phyloP scores from a whole-genome alignment of 2,113 vertebrate species.

The Sorex fumeus region DNA sequence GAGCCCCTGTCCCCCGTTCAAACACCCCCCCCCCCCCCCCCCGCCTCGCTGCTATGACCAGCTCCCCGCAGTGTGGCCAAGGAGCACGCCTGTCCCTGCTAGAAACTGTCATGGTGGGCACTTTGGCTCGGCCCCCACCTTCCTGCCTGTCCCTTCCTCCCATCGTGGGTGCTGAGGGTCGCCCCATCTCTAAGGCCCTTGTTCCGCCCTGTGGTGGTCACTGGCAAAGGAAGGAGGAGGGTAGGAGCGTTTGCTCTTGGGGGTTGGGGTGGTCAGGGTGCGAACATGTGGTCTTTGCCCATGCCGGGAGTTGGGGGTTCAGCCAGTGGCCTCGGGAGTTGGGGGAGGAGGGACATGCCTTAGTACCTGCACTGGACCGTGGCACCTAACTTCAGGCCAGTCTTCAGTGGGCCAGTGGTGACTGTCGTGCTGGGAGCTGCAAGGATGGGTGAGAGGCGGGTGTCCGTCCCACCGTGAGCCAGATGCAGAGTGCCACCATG shows the following conservation, averaged over 20 bases:
- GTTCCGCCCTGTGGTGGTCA: background rate
- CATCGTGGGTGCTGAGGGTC: background rate
- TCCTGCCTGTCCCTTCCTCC: background rate
- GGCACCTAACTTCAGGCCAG: background rate
- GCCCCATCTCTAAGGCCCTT: background rate
- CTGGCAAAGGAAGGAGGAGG: background rate
- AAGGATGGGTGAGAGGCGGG: background rate
- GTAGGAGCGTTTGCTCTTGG: background rate
- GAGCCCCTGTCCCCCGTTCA: too few species aligned
- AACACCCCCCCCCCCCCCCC: too few species aligned
- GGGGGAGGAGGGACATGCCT: background rate
- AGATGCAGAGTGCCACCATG: background rate
- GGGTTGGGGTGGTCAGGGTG: background rate
- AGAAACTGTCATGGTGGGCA: too few species aligned
- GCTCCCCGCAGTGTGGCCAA: too few species aligned
- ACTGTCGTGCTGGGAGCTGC: fast-evolving
- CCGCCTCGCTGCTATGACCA: too few species aligned
- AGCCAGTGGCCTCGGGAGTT: too few species aligned
- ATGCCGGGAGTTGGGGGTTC: too few species aligned
- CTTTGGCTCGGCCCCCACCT: too few species aligned
- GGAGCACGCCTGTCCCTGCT: too few species aligned
- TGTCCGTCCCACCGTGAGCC: background rate
- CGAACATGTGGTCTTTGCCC: background rate
- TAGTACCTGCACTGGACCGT: background rate
- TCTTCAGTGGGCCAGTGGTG: background rate